phyloP scores from a whole-genome alignment of 2,797 vertebrate genomes.

The Tenualosa thibaudeaui region DNA sequence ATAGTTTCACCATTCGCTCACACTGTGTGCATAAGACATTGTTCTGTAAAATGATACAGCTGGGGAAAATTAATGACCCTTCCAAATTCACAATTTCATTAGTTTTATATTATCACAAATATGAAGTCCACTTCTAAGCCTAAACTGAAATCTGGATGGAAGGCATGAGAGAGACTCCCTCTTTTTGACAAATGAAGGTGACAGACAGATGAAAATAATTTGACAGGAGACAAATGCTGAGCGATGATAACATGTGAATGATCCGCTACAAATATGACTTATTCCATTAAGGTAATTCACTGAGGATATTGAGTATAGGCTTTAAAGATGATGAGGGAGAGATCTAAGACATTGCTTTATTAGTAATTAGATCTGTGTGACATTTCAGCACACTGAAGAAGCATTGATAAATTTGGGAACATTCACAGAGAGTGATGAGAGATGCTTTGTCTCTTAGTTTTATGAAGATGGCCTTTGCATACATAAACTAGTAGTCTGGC shows the following conservation, averaged over 20 bases:
- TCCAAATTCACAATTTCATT: conserved; percentile 67
- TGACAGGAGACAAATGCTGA: conserved; percentile 87
- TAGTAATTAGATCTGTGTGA: conserved; percentile 22
- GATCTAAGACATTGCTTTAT: conserved; percentile 25
- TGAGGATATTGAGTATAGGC: conserved; percentile 82
- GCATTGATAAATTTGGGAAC: not conserved
- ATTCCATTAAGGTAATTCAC: conserved; percentile 84
- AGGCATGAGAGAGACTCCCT: conserved; percentile 69
- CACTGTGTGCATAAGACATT: not conserved
- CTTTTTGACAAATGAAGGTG: conserved; percentile 84
- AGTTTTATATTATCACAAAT: conserved; percentile 73
- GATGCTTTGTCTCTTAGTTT: not conserved
- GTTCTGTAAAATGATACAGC: conserved; percentile 21
- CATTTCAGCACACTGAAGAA: not conserved
- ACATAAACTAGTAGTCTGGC: not conserved
- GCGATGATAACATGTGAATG: conserved; percentile 82
- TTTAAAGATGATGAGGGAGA: conserved; percentile 71
- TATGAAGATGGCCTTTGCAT: not conserved
- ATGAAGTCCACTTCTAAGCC: conserved; percentile 73
- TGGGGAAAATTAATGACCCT: conserved; percentile 62
- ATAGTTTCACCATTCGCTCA: not conserved
- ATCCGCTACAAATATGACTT: conserved; percentile 82
- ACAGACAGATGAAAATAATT: conserved; percentile 81
- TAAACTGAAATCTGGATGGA: conserved; percentile 69
- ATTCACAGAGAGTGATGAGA: not conserved